Evolutionary conservation across 2,113 vertebrate species (phyloP).

Genomic region (Ahaetulla prasina): DNA sequence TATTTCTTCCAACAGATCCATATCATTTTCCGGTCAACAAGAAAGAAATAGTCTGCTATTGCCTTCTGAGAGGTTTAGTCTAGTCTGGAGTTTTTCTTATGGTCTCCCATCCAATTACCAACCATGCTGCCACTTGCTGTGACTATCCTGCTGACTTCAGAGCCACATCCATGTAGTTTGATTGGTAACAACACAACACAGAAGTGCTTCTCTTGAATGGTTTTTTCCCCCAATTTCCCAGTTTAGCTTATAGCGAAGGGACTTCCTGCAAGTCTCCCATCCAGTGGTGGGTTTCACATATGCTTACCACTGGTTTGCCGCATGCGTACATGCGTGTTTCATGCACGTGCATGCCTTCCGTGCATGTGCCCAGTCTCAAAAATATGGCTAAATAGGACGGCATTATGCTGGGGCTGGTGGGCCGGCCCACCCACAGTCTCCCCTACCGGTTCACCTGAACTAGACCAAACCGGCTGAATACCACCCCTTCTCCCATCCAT

Average conservation of each 20-base stretch:
- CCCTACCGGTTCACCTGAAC: no score
- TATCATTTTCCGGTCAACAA: neutral
- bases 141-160: neutral
- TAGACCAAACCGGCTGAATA: no score
- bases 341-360: no score
- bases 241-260: neutral
- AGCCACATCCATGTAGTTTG: neutral
- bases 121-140: neutral
- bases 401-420: no score
- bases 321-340: no score
- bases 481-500: no score
- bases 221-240: neutral
- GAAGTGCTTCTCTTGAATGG: neutral
- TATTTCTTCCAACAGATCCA: no score
- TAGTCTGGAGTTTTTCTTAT: neutral
- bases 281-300: no score
- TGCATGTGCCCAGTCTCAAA: no score
- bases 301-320: no score
- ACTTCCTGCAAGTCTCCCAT: neutral
- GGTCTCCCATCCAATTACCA: neutral
- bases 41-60: neutral
- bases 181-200: neutral
- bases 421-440: no score
- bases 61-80: neutral
- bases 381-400: no score